Base-by-base conservation (phyloP, 2,888 invertebrate species). In the Platycheirus rosarum region DNA sequence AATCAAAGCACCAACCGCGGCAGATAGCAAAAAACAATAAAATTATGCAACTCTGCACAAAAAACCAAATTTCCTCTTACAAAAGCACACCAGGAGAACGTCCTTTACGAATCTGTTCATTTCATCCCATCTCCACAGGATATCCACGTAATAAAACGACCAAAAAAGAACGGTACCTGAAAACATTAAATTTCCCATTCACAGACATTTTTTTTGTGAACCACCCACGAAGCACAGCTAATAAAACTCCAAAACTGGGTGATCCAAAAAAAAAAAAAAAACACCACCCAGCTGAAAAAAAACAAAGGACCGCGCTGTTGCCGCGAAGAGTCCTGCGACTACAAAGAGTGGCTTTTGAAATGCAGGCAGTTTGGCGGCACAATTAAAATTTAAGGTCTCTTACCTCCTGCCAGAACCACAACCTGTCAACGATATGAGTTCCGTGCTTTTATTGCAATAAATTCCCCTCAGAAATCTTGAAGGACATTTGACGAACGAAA, bases 391-490 rank as follows among this genome's bases (percentile, higher is more conserved):
- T 55, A 76, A 69, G 69, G 69, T 32, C 13, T 63, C 29, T 48
- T 68, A 29, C 65, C 13, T 18, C 9, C 71, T 35, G 3, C 18
- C 63, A 16, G 44, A 3, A 29, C 40, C 44, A 42, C 13, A 8
- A 26, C 18, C 29, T n/a, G 20, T 35, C 29, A 20, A 26, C 48
- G 42, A 70, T 70, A 57, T 77, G 42, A 62, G 68, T 20, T 49
- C 20, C 20, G 57, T 48, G 68, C 62, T 60, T 60, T 63, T 13
- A 37, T 65, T 60, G 65, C 42, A 37, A 70, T 80, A 70, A 70
- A 75, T 75, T 70, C 76, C 60, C 70, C 40, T 40, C 65, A 75
- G 20, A 55, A 32, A 65, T 42, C 60, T 42, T 48, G 40, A 53
- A 55, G 55, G 49, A 66, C 60, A 57, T 69, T 46, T 18, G 18